Conservation (phyloP, 2,888 invertebrate species). For the Brachylomia viminalis region DNA sequence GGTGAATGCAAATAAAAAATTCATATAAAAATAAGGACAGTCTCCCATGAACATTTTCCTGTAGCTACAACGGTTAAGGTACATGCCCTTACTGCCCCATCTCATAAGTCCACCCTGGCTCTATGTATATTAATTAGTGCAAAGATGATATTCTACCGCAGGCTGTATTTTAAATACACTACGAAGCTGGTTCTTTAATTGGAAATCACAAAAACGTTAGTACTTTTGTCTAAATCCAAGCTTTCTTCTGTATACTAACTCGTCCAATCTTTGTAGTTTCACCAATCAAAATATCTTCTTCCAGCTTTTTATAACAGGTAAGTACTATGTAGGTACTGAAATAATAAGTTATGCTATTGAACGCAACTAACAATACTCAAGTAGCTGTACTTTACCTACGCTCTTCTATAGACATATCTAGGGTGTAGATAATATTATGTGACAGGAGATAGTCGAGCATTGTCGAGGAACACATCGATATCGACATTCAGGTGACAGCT, state of each 20-base stretch:
- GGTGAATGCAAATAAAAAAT: background rate
- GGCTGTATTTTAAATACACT: background rate
- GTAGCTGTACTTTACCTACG: slow-evolving; percentile 5
- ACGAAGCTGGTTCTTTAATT: background rate
- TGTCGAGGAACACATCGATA: slow-evolving; percentile 51
- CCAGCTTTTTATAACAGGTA: background rate
- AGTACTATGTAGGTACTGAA: background rate
- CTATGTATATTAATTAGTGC: no score
- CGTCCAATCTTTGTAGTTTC: background rate
- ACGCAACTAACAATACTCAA: slow-evolving; percentile 17
- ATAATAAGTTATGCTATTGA: slow-evolving; percentile 21
- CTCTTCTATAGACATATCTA: slow-evolving; percentile 1
- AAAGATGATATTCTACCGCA: background rate
- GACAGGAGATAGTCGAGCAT: slow-evolving; percentile 41
- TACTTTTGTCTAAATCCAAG: background rate
- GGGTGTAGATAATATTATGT: slow-evolving; percentile 43
- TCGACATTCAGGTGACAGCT: slow-evolving; percentile 47
- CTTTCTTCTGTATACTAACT: background rate
- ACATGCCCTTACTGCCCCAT: no score
- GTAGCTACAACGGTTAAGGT: no score
- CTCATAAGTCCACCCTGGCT: no score
- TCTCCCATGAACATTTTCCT: no score
- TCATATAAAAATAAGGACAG: no score
- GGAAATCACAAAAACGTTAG: background rate
- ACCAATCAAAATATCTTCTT: background rate